Base-by-base conservation (phyloP, 2,888 invertebrate species). In the Ariolimax columbianus region DNA sequence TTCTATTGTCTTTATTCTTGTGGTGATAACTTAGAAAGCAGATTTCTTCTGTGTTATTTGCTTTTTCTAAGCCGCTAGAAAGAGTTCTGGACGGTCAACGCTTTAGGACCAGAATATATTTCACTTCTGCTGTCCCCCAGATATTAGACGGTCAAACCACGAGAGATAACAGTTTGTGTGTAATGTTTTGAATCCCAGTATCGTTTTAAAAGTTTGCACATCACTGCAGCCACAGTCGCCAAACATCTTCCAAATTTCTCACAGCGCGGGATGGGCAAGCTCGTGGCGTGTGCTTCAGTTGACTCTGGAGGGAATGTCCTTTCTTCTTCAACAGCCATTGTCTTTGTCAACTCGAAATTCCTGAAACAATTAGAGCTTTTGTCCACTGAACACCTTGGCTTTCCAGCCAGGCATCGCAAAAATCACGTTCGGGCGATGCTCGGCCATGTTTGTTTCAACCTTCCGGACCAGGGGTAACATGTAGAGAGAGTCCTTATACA, bases 271-370 rank as follows among this genome's bases (percentile, higher is more conserved):
- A 59, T 40, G 78, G 55, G 19, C 80, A 70, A 47, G 43, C 47
- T 38, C n/a, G 26, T 38, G 80, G 68, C 80, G 80, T 80, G 70
- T 70, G 80, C 80, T 80, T 70, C 70, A 38, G 80, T 80, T 80
- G 80, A 80, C 70, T 66, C 51, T 23, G 1, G 11, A 30, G 36
- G 23, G 40, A 80, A 80, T 51, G 70, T 33, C 51, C 70, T 80
- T 70, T 68, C 68, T 47, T 40, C 70, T 40, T 19, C 33, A 43
- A 47, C 80, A 80, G 1, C 43, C 59, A 80, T 80, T 80, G 80
- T 70, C 80, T 80, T 80, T 80, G 80, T 80, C 68, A 80, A 80
- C 80, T 68, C 3, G 80, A 26, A 30, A 80, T 80, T 80, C 70
- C 47, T 47, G 47, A 33, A 51, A 80, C 80, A 80, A 80, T 80